These are phyloP conservation scores for Oreonectes daqikongensis DNA, from an alignment of 2,797 vertebrate species.

Conservation along the genomic window DNA sequence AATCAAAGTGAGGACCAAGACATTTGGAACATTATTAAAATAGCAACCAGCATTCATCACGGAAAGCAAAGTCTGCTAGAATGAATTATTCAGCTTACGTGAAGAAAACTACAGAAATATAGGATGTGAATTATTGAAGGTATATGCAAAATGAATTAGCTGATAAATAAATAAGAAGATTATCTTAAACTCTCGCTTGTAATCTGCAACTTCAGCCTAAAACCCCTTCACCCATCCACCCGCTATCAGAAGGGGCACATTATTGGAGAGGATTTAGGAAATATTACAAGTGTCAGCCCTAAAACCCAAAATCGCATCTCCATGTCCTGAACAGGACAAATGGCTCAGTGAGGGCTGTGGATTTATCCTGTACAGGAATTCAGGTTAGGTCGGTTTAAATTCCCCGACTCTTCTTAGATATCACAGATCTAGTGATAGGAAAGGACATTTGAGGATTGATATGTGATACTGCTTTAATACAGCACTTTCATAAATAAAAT, in stretches of 20 bases:
- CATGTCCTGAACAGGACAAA: background rate
- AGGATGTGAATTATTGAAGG: slow-evolving; percentile 70
- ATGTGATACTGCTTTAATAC: background rate
- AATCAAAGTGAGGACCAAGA: slow-evolving; percentile 39
- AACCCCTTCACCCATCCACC: background rate
- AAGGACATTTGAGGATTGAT: background rate
- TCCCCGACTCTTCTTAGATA: background rate
- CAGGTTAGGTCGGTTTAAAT: background rate
- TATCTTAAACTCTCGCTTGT: slow-evolving; percentile 66
- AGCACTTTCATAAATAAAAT: background rate
- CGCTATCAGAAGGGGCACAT: background rate
- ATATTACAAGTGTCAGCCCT: background rate
- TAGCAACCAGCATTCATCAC: slow-evolving; percentile 62
- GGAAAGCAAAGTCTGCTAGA: slow-evolving; percentile 57
- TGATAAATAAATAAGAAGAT: slow-evolving; percentile 73
- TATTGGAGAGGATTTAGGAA: background rate
- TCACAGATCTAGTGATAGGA: background rate
- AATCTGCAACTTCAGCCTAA: slow-evolving; percentile 42
- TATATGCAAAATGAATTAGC: slow-evolving; percentile 71
- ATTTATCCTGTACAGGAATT: slow-evolving; percentile 3
- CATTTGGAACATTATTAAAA: slow-evolving; percentile 56
- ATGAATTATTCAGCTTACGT: slow-evolving; percentile 72
- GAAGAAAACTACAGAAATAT: slow-evolving; percentile 64
- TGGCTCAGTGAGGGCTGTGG: background rate
- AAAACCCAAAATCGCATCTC: background rate